Evolutionary conservation across 1,140 invertebrate genomes (phyloP).

Genomic region (Varroa destructor): DNA sequence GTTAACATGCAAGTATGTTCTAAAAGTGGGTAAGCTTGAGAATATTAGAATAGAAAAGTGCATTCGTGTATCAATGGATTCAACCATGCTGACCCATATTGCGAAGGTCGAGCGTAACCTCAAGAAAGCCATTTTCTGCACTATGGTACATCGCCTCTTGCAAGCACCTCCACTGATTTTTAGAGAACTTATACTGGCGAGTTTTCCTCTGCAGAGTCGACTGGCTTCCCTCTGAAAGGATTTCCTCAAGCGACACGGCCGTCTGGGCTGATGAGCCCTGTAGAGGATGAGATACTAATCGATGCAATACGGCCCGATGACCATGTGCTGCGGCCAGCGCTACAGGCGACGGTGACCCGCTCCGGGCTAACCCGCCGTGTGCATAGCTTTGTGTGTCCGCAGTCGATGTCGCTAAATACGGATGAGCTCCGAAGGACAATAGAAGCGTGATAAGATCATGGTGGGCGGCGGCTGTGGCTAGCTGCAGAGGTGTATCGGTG

Average conservation of each 20-base stretch:
- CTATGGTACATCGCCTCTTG: conserved; percentile 86
- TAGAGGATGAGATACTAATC: conserved; percentile 60
- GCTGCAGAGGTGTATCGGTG: conserved; percentile 69
- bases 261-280: conserved; percentile 48
- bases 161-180: conserved; percentile 63
- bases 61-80: too few species aligned
- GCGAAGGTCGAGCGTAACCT: conserved; percentile 36
- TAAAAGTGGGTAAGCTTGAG: too few species aligned
- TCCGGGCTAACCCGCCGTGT: conserved; percentile 58
- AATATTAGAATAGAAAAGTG: too few species aligned
- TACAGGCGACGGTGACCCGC: conserved; percentile 62
- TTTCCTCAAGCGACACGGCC: conserved; percentile 72
- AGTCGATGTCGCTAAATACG: conserved; percentile 65
- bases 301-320: conserved; percentile 58
- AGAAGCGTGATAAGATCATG: conserved; percentile 60
- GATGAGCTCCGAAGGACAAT: conserved; percentile 64
- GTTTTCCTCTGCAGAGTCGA: conserved; percentile 36
- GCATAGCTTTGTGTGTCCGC: conserved; percentile 64
- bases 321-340: conserved; percentile 74
- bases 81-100: conserved; percentile 44
- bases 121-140: conserved; percentile 69
- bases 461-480: conserved; percentile 57
- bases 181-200: conserved; percentile 51
- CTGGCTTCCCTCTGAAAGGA: conserved; percentile 61
- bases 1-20: too few species aligned